These are phyloP conservation scores for Triplophysa yarkandensis DNA, from an alignment of 2,797 vertebrate genomes.

Conservation along the genomic window DNA sequence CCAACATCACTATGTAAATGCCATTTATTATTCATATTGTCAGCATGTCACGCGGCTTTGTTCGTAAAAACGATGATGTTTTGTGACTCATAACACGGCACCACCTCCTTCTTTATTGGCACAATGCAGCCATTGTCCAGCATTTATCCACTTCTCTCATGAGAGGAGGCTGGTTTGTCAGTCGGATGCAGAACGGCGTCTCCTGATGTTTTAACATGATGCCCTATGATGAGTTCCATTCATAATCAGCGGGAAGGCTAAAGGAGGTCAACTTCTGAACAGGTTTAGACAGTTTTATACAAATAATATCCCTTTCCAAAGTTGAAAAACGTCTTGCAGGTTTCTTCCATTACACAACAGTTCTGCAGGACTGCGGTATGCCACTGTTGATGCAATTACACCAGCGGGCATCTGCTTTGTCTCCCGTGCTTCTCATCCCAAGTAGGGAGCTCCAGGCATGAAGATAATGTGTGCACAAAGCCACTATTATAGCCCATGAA, in stretches of 20 bases:
- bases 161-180: slow-evolving; percentile 9
- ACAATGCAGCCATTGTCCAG: slow-evolving; percentile 49
- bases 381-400: slow-evolving; percentile 57
- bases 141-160: slow-evolving; percentile 32
- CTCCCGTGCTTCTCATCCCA: slow-evolving; percentile 72
- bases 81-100: slow-evolving; percentile 43
- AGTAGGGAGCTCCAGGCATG: slow-evolving; percentile 65
- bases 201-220: slow-evolving; percentile 44
- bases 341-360: slow-evolving; percentile 36
- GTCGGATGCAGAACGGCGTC: slow-evolving; percentile 57
- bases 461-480: slow-evolving; percentile 73
- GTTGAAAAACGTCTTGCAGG: background rate
- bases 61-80: slow-evolving; percentile 61
- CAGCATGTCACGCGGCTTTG: slow-evolving; percentile 59
- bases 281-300: background rate
- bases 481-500: slow-evolving; percentile 67
- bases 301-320: background rate
- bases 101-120: slow-evolving; percentile 31
- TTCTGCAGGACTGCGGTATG: slow-evolving; percentile 31
- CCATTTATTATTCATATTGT: slow-evolving; percentile 39
- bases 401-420: slow-evolving; percentile 67
- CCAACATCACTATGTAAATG: slow-evolving; percentile 23
- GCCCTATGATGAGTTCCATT: slow-evolving; percentile 12
- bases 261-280: background rate
- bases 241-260: slow-evolving; percentile 21